Evolutionary conservation across 1,140 invertebrate genomes (phyloP), one percentile per base, ranked within the genome.

Genomic region (Dinoponera quadriceps): DNA sequence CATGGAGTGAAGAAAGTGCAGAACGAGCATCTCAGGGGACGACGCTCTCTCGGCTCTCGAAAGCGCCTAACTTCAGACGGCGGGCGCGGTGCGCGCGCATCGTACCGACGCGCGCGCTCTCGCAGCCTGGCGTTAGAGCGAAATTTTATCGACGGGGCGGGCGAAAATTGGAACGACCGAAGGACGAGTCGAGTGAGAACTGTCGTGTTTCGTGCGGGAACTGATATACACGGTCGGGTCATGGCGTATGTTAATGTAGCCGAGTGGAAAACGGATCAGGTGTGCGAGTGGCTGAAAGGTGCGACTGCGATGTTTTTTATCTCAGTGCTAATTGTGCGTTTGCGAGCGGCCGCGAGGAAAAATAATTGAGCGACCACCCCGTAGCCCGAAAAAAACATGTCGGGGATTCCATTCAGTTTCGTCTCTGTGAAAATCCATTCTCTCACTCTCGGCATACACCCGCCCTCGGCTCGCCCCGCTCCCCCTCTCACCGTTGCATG

Each of bases 241-340:
- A 97, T 97, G 97, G 97, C 97, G 92, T 97, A 97, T 94, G 96
- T 98, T 89, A 98, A 98, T 94, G 97, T 98, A 86, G 97, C 96
- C 82, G 97, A 98, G 95, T 99, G 98, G 98, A 97, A 97, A 85
- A 96, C 97, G n/a, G 97, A 98, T 90, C 97, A 98, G 96, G 98
- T 98, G 75, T 97, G 96, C 83, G 98, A 98, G 92, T 99, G 98
- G 98, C 94, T 98, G 82, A 97, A 97, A 96, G 98, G 98, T 94
- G 88, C 77, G 86, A 83, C 71, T 27, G 54, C 14, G 51, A 66
- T 78, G 20, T 82, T 69, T 82, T 75, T n/a, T n/a, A n/a, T n/a
- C 63, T 63, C 14, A 33, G 44, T 16, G 22, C 4, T 78, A 13
- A 78, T 20, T n/a, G 2, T 65, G 16, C 22, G 48, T 13, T n/a